phyloP scores from a whole-genome alignment of 2,888 invertebrate species.

The Tiliacea aurago region DNA sequence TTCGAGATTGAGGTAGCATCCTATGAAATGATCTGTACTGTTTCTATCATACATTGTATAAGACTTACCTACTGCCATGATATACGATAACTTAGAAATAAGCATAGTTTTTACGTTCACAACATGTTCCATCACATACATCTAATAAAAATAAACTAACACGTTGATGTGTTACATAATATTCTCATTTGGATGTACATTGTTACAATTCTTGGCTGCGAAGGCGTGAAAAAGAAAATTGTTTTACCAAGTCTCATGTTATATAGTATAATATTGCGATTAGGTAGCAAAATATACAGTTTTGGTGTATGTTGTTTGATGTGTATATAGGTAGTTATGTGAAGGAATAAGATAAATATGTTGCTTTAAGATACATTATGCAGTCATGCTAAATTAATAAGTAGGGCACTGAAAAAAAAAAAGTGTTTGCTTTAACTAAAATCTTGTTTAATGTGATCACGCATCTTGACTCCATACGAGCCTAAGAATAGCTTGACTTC shows the following conservation, averaged over 20 bases:
- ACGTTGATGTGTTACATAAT: conserved; percentile 25
- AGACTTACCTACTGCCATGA: not conserved
- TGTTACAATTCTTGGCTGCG: conserved; percentile 27
- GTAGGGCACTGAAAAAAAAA: too few relatives aligned
- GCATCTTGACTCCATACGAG: too few relatives aligned
- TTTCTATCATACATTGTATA: not conserved
- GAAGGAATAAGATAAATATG: conserved; percentile 1
- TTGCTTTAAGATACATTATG: not conserved
- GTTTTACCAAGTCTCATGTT: conserved; percentile 2
- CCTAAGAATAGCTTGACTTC: too few relatives aligned
- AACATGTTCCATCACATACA: not conserved
- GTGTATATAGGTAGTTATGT: not conserved
- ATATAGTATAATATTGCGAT: conserved; percentile 48
- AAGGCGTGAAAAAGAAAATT: conserved; percentile 36
- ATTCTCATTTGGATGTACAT: conserved; percentile 41
- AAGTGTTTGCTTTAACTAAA: too few relatives aligned
- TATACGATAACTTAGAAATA: not conserved
- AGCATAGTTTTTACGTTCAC: conserved; percentile 4
- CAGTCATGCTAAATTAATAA: not conserved
- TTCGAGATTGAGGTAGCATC: too few relatives aligned
- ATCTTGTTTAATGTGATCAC: too few relatives aligned
- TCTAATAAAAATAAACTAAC: conserved; percentile 40
- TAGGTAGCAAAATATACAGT: conserved; percentile 20
- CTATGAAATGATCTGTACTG: not conserved
- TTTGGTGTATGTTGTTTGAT: conserved; percentile 11